Conservation (phyloP, 1,140 invertebrate genomes). For the Melitaea cinxia region DNA sequence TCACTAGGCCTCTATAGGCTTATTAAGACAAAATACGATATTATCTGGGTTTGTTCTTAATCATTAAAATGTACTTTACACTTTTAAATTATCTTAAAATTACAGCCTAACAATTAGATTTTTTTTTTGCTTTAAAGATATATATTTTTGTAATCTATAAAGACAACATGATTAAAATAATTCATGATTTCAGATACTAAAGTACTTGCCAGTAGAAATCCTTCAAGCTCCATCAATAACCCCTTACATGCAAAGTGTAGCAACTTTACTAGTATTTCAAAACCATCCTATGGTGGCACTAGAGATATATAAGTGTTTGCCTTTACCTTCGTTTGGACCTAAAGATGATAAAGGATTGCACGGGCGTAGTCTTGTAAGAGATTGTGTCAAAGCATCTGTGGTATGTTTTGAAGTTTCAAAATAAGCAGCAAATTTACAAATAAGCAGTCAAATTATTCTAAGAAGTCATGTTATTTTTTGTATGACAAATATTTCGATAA, state of each 20-base stretch:
- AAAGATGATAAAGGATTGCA: constrained; percentile 71
- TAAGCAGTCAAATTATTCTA: too few relatives aligned
- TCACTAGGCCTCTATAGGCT: too few relatives aligned
- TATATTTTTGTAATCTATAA: too few relatives aligned
- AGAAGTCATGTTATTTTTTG: too few relatives aligned
- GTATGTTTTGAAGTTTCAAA: constrained; percentile 54
- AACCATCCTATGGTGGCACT: constrained; percentile 68
- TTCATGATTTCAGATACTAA: constrained; percentile 49
- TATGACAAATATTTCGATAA: too few relatives aligned
- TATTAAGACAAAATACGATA: too few relatives aligned
- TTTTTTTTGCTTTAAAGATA: too few relatives aligned
- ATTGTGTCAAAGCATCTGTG: constrained; percentile 75
- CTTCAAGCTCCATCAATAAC: constrained; percentile 64
- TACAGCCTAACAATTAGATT: too few relatives aligned
- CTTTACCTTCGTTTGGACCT: constrained; percentile 66
- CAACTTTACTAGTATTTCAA: constrained; percentile 68
- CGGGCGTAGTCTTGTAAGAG: constrained; percentile 70
- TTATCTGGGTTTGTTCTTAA: too few relatives aligned
- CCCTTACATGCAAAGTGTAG: constrained; percentile 54
- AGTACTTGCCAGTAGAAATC: constrained; percentile 54
- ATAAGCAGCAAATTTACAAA: constrained; percentile 19
- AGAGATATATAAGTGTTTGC: constrained; percentile 73
- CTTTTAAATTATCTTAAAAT: too few relatives aligned
- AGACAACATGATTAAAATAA: too few relatives aligned
- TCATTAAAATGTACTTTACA: too few relatives aligned